Evolutionary conservation across 2,113 vertebrate species (phyloP).

Genomic region (Phyllopteryx taeniolatus): DNA sequence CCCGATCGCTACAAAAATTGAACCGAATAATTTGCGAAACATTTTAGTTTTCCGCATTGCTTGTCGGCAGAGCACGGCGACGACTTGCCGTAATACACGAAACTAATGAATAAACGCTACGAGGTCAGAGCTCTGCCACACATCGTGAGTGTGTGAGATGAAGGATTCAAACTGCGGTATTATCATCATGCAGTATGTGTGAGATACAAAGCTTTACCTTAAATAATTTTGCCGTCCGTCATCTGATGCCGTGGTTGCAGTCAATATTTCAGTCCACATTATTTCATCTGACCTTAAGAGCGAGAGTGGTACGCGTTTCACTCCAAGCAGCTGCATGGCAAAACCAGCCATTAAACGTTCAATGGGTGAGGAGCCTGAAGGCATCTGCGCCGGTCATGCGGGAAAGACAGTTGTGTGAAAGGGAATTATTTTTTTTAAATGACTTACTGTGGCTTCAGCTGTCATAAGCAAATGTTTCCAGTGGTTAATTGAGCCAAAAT

Average conservation of each 20-base stretch:
- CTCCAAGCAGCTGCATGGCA: conserved; percentile 5
- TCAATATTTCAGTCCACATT: conserved; percentile 50
- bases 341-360: conserved; percentile 15
- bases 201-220: background rate
- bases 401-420: too few species aligned
- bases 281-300: conserved; percentile 23
- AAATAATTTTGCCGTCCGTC: conserved; percentile 45
- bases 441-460: too few species aligned
- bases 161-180: too few species aligned
- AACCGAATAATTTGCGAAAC: too few species aligned
- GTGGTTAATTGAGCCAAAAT: background rate
- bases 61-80: background rate
- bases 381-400: background rate
- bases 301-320: background rate
- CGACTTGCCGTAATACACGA: background rate
- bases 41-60: too few species aligned
- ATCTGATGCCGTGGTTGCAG: conserved; percentile 59
- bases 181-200: background rate
- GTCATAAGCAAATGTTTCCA: background rate
- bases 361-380: background rate
- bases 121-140: background rate
- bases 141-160: too few species aligned
- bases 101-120: too few species aligned
- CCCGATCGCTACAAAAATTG: too few species aligned
- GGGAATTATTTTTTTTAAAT: too few species aligned